Conservation (phyloP, 2,888 invertebrate species). For the Aphodius sticticus region DNA sequence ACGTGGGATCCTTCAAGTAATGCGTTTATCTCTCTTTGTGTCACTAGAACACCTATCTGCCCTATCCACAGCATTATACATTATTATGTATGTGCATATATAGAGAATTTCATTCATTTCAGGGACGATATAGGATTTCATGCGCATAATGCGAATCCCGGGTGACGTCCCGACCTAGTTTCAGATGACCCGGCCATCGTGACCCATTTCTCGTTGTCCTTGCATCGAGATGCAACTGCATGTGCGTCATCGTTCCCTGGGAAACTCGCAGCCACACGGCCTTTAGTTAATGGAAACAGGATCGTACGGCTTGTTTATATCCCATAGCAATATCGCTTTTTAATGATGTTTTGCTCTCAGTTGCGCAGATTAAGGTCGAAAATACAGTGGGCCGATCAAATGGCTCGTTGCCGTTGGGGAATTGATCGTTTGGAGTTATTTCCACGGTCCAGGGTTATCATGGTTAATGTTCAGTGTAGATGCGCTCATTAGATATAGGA, state of each 20-base stretch:
- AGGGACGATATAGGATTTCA: neutral
- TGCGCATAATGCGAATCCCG: constrained; percentile 29
- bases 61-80: neutral
- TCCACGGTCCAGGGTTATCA: too few species aligned
- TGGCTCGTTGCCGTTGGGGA: too few species aligned
- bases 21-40: too few species aligned
- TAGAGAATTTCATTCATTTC: neutral
- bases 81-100: neutral
- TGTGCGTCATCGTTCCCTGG: neutral
- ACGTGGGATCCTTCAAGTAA: too few species aligned
- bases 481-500: too few species aligned
- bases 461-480: too few species aligned
- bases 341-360: constrained; percentile 7
- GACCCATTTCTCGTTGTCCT: constrained; percentile 35
- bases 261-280: constrained; percentile 14
- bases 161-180: constrained; percentile 35
- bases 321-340: neutral
- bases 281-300: constrained; percentile 14
- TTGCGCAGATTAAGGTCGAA: neutral
- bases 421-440: too few species aligned
- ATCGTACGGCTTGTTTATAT: neutral
- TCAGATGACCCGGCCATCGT: constrained; percentile 32
- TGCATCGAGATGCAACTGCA: constrained; percentile 24
- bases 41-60: too few species aligned
- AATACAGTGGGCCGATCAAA: neutral